phyloP scores from a whole-genome alignment of 2,888 invertebrate genomes.

The Ectemnius cavifrons region DNA sequence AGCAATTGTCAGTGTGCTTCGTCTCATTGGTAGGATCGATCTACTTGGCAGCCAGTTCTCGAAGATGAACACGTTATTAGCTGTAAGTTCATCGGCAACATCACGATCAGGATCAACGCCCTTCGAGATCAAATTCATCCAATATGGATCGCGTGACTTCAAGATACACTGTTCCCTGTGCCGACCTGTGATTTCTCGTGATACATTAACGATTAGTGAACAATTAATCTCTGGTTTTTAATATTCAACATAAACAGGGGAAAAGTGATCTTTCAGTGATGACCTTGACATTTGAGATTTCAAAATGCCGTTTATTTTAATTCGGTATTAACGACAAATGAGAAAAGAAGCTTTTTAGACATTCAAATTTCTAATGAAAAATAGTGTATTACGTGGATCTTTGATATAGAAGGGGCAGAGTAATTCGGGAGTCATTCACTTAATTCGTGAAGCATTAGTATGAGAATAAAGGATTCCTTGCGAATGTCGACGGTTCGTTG shows the following conservation, averaged over 20 bases:
- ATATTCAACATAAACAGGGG: no score
- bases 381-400: no score
- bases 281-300: no score
- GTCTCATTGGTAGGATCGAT: slow-evolving; percentile 51
- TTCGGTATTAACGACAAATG: no score
- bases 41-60: slow-evolving; percentile 23
- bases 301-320: no score
- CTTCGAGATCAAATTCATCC: neutral
- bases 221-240: neutral
- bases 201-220: neutral
- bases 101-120: neutral
- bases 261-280: no score
- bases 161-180: neutral
- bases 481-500: slow-evolving; percentile 15
- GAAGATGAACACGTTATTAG: slow-evolving; percentile 53
- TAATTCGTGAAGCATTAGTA: no score
- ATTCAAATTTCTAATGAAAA: no score
- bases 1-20: slow-evolving; percentile 71
- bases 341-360: no score
- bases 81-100: slow-evolving; percentile 60
- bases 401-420: no score
- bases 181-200: neutral
- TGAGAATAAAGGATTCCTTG: neutral
- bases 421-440: no score
- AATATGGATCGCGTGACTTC: slow-evolving; percentile 2